A percentile compares a stretch with the other conserved stretches of the same genome.
phyloP scores from a whole-genome alignment of 2,113 vertebrate species.

The Axis porcinus region DNA sequence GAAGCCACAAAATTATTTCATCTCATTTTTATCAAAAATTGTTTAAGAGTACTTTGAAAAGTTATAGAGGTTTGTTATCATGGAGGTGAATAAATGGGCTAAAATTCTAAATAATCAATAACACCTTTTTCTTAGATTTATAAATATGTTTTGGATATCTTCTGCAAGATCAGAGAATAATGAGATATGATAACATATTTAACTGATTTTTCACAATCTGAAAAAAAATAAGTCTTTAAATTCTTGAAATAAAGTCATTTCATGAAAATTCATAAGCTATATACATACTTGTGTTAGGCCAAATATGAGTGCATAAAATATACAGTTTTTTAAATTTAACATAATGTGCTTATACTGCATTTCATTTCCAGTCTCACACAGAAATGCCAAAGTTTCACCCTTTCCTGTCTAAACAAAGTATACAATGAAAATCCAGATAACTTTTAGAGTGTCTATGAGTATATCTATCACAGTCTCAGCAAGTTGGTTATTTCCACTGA shows the following conservation, averaged over 20 bases:
- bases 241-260: slow-evolving; percentile 37
- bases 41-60: slow-evolving; percentile 42
- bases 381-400: neutral
- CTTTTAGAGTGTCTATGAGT: neutral
- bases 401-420: neutral
- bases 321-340: neutral
- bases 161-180: neutral
- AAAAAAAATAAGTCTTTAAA: slow-evolving; percentile 37
- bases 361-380: slow-evolving; percentile 12
- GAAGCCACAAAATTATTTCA: slow-evolving; percentile 23
- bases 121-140: slow-evolving; percentile 29
- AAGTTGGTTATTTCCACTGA: neutral
- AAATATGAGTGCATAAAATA: slow-evolving; percentile 42
- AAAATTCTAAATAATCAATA: slow-evolving; percentile 39
- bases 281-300: neutral
- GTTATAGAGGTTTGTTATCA: neutral
- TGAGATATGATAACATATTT: slow-evolving; percentile 13
- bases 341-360: slow-evolving; percentile 18
- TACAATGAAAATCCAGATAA: neutral
- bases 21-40: slow-evolving; percentile 47
- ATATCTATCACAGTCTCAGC: neutral
- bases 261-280: slow-evolving; percentile 55
- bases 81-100: neutral
- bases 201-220: slow-evolving; percentile 24
- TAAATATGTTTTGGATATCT: slow-evolving; percentile 2